A percentile compares a stretch with the other conserved stretches of the same genome.
phyloP scores from a whole-genome alignment of 2,797 vertebrate genomes.

The Graptemys geographica region DNA sequence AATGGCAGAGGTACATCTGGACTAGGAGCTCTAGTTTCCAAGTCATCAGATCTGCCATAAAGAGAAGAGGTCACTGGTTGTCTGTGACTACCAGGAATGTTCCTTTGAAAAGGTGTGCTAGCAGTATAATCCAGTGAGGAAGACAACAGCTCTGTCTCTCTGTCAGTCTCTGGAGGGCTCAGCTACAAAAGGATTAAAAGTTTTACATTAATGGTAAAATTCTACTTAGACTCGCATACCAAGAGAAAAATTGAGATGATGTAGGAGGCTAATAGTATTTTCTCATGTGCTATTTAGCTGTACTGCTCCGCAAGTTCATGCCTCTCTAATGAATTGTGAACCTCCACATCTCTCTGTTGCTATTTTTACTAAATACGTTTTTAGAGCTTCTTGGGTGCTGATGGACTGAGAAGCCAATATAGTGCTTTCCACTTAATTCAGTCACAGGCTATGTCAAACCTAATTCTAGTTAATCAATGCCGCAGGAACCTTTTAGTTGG shows the following conservation, averaged over 20 bases:
- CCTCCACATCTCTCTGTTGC: neutral
- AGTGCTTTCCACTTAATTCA: neutral
- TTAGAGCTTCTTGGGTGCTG: neutral
- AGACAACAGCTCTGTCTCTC: neutral
- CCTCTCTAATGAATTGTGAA: neutral
- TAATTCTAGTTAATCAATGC: neutral
- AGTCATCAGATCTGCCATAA: neutral
- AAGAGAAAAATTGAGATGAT: neutral
- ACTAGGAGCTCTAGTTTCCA: neutral
- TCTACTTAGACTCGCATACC: neutral
- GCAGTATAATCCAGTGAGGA: neutral
- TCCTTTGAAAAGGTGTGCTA: neutral
- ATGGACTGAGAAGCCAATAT: neutral
- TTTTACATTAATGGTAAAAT: neutral
- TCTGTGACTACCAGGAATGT: neutral
- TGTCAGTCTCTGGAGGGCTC: neutral
- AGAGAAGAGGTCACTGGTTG: neutral
- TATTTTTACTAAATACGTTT: neutral
- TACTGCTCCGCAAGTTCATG: neutral
- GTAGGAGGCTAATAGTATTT: neutral
- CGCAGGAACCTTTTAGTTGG: neutral
- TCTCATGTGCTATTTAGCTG: neutral
- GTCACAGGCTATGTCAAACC: neutral
- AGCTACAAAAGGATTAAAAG: slow-evolving; percentile 59
- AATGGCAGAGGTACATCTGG: neutral